phyloP scores from a whole-genome alignment of 2,797 vertebrate species.

The Calcarius lapponicus region DNA sequence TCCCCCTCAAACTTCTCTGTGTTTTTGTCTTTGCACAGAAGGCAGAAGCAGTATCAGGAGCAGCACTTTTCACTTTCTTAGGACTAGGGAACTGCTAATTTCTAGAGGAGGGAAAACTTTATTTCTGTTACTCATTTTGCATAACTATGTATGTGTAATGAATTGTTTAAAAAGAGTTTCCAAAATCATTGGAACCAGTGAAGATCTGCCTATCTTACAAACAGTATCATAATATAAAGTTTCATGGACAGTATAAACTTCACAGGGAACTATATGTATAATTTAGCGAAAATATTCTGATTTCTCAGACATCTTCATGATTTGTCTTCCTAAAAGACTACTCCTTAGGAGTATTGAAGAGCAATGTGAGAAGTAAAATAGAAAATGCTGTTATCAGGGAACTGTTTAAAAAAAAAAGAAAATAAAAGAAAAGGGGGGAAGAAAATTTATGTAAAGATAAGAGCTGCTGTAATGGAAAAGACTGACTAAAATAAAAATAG shows the following conservation, averaged over 20 bases:
- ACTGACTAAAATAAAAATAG: not conserved
- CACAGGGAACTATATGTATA: not conserved
- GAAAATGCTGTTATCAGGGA: not conserved
- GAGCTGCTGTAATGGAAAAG: not conserved
- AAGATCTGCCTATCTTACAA: not conserved
- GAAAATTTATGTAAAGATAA: not conserved
- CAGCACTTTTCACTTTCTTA: constrained; percentile 49
- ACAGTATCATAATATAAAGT: not conserved
- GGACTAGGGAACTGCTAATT: constrained; percentile 39
- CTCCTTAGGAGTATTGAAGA: not conserved
- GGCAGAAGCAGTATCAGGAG: constrained; percentile 47
- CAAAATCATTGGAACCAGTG: not conserved
- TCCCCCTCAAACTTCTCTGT: constrained; percentile 21
- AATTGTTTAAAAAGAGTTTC: constrained; percentile 28
- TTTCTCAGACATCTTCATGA: not conserved
- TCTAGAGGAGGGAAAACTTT: constrained; percentile 20
- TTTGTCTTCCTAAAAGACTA: not conserved
- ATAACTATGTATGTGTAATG: constrained; percentile 19
- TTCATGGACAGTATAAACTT: constrained; percentile 26
- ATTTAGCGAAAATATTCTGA: not conserved
- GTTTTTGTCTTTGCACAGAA: constrained; percentile 54
- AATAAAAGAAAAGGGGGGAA: fast-evolving
- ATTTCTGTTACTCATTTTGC: constrained; percentile 41
- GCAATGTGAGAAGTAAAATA: not conserved
- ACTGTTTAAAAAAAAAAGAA: not conserved